Evolutionary conservation across 2,113 vertebrate species (phyloP), one percentile per base, ranked within the genome.

Genomic region (Calidris pygmaea): DNA sequence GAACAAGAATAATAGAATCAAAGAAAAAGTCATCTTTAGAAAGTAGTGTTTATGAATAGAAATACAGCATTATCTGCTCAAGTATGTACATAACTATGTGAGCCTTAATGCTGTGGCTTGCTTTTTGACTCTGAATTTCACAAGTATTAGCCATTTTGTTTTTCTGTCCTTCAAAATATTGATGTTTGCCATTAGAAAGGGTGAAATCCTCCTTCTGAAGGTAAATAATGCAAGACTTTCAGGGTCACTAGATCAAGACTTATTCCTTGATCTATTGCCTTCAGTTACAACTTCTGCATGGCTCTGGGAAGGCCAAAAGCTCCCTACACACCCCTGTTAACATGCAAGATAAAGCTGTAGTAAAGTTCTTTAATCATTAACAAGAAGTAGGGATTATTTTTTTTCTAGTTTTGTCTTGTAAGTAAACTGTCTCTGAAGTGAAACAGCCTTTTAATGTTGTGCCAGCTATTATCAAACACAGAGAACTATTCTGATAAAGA

Each of bases 331-430:
- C 12, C 26, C 39, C 18, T 60, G 60, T 30, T 72, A 89, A 89
- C 5, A 5, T 24, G 27, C 21, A 34, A 78, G 27, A 92, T 39
- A 89, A 74, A 82, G 24, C 26, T 72, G 10, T 32, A 87, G 16
- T 26, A 43, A 94, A 95, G 53, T 68, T 87, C 52, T 70, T 91
- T 62, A 93, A 90, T 62, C 63, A 73, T 73, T 91, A 87, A 75
- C 45, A 83, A 76, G 60, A 89, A 71, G 26, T 32, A 73, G 16
- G 10, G 3, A 12, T 48, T 1, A 26, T 52, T 85, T 60, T n/a
- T 35, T 59, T 34, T 7, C 23, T 9, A 62, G 52, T 66, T 80
- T 87, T 79, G 20, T 63, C 47, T 62, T 65, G 14, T 76, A 90
- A 83, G 62, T 85, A 41, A 79, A 77, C 17, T 70, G 19, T 21